Evolutionary conservation across 2,888 invertebrate genomes (phyloP).

Genomic region (Polia nebulosa): DNA sequence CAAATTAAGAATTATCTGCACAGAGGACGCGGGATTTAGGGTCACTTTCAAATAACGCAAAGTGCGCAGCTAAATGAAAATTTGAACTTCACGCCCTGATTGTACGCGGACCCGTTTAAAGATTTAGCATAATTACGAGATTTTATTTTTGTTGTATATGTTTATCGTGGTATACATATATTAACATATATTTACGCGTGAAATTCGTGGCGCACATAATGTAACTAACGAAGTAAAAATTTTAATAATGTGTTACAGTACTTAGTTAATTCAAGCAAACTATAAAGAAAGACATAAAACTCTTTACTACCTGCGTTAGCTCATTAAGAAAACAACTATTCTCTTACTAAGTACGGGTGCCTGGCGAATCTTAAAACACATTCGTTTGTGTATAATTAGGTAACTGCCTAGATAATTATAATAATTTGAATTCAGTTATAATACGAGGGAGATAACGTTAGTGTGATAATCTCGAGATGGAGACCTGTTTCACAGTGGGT

Average conservation of each 20-base stretch:
- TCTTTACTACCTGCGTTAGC: constrained; percentile 77
- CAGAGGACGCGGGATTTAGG: constrained; percentile 83
- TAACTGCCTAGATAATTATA: constrained; percentile 68
- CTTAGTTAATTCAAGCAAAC: constrained; percentile 81
- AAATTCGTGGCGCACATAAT: constrained; percentile 76
- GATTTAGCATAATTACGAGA: constrained; percentile 85
- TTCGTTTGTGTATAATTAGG: constrained; percentile 70
- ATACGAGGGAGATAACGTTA: constrained; percentile 67
- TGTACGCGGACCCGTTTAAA: constrained; percentile 82
- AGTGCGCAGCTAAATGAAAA: constrained; percentile 80
- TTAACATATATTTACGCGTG: constrained; percentile 79
- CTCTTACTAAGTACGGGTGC: constrained; percentile 68
- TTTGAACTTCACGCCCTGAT: constrained; percentile 82
- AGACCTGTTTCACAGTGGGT: constrained; percentile 69
- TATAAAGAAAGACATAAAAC: constrained; percentile 82
- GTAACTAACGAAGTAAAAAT: constrained; percentile 77
- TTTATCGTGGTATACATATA: constrained; percentile 77
- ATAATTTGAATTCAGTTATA: constrained; percentile 73
- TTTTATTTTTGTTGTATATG: constrained; percentile 80
- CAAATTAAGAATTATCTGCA: constrained; percentile 89
- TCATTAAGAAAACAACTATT: constrained; percentile 76
- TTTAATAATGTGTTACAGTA: constrained; percentile 80
- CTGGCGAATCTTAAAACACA: constrained; percentile 66
- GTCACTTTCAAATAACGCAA: constrained; percentile 82
- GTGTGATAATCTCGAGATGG: constrained; percentile 62